Evolutionary conservation across 2,797 vertebrate species (phyloP).

Genomic region (Pangasius mekongensis): DNA sequence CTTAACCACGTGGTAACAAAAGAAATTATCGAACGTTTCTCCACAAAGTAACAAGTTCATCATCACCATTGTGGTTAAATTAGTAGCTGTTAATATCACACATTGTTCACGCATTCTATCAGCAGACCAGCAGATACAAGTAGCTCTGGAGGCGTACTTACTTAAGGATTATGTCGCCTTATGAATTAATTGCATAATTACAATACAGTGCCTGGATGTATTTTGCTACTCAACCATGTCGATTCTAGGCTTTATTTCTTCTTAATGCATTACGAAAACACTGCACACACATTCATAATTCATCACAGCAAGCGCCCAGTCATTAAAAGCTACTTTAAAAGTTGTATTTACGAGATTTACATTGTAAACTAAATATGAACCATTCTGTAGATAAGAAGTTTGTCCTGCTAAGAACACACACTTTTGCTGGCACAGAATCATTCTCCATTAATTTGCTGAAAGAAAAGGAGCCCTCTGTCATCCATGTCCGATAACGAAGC

Average conservation of each 20-base stretch:
- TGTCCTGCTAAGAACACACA: slow-evolving; percentile 36
- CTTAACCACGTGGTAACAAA: background rate
- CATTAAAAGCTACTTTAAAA: slow-evolving; percentile 36
- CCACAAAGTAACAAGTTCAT: background rate
- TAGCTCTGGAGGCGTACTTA: slow-evolving; percentile 19
- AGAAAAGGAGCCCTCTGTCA: slow-evolving; percentile 56
- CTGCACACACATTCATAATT: slow-evolving; percentile 50
- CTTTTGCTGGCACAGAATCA: slow-evolving; percentile 27
- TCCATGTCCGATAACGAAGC: slow-evolving; percentile 51
- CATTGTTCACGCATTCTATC: slow-evolving; percentile 21
- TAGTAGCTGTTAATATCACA: slow-evolving; percentile 26
- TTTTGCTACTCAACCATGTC: slow-evolving; percentile 22
- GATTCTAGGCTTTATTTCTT: slow-evolving; percentile 46
- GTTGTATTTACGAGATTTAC: slow-evolving; percentile 23
- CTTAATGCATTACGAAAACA: slow-evolving; percentile 33
- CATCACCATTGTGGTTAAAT: slow-evolving; percentile 2
- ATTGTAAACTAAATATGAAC: slow-evolving; percentile 41
- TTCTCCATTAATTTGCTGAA: slow-evolving; percentile 52
- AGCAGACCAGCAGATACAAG: slow-evolving; percentile 11
- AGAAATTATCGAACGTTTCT: background rate
- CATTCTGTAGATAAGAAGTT: slow-evolving; percentile 30
- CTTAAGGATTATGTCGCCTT: slow-evolving; percentile 40
- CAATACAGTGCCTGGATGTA: slow-evolving; percentile 40
- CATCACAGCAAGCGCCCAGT: slow-evolving; percentile 35
- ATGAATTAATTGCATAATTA: slow-evolving; percentile 46